Conservation (phyloP, 2,797 vertebrate genomes). For the Knipowitschia caucasica region DNA sequence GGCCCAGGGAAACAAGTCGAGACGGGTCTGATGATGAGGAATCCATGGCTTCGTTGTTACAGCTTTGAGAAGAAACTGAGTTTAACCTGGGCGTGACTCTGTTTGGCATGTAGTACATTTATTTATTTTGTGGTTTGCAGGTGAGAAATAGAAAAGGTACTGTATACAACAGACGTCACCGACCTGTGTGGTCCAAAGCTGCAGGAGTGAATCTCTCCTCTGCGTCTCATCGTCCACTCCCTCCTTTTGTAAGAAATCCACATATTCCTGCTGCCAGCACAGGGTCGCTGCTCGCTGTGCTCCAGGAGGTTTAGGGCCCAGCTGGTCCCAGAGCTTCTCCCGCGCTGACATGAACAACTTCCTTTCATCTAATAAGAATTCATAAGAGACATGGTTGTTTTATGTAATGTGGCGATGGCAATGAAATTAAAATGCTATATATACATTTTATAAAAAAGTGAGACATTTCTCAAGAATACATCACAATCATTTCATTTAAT, state of each 20-base stretch:
- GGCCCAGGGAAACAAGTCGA: slow-evolving; percentile 28
- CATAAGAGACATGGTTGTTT: not conserved
- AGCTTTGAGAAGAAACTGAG: slow-evolving; percentile 16
- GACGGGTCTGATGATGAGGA: slow-evolving; percentile 37
- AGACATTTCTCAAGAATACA: too few relatives aligned
- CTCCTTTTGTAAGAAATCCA: slow-evolving; percentile 53
- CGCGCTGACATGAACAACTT: slow-evolving; percentile 52
- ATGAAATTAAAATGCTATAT: too few relatives aligned
- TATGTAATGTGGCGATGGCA: too few relatives aligned
- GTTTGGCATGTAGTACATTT: not conserved
- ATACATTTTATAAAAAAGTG: too few relatives aligned
- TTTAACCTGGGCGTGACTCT: slow-evolving; percentile 29
- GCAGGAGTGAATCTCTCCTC: slow-evolving; percentile 76
- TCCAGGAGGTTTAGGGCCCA: slow-evolving; percentile 46
- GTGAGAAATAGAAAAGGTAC: not conserved
- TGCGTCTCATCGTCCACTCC: slow-evolving; percentile 73
- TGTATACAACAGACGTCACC: slow-evolving; percentile 1
- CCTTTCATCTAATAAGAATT: slow-evolving; percentile 56
- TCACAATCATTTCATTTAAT: too few relatives aligned
- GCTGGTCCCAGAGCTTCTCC: slow-evolving; percentile 72
- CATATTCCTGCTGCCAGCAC: slow-evolving; percentile 81
- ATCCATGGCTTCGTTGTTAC: slow-evolving; percentile 13
- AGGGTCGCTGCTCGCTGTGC: too few relatives aligned
- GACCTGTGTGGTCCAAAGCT: slow-evolving; percentile 86
- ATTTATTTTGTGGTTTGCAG: not conserved